Evolutionary conservation across 1,140 invertebrate genomes (phyloP).

Genomic region (Charaxes varanes): DNA sequence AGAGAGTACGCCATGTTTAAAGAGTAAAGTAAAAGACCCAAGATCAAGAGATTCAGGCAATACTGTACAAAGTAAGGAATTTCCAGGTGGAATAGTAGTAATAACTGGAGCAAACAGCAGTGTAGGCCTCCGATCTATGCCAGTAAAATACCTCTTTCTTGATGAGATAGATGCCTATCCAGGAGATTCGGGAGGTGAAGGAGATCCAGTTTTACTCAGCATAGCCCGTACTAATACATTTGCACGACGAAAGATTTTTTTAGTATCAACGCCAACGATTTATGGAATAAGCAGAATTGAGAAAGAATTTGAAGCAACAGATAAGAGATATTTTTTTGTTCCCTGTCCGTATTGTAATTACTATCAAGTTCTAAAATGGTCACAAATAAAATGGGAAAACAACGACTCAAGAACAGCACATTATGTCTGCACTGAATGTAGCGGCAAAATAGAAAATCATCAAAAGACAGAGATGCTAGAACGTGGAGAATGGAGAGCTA

Average conservation of each 20-base stretch:
- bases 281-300: constrained; percentile 10
- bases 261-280: constrained; percentile 10
- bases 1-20: not conserved
- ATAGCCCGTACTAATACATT: constrained; percentile 8
- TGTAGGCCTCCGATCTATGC: constrained; percentile 4
- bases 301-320: constrained; percentile 10
- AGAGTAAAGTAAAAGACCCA: constrained; percentile 10
- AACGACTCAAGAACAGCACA: constrained; percentile 4
- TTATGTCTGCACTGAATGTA: constrained; percentile 5
- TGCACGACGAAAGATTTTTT: constrained; percentile 6
- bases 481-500: constrained; percentile 6
- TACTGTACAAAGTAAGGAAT: too few species aligned
- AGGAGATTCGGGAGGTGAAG: constrained; percentile 7
- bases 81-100: too few species aligned
- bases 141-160: constrained; percentile 6
- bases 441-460: constrained; percentile 6
- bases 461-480: constrained; percentile 4
- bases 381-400: constrained; percentile 9
- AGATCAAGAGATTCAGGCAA: not conserved
- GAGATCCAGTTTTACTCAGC: constrained; percentile 5
- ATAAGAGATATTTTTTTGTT: constrained; percentile 7
- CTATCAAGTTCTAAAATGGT: constrained; percentile 7
- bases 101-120: constrained; percentile 7
- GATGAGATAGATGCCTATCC: constrained; percentile 10
- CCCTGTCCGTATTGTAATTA: constrained; percentile 6